Evolutionary conservation across 2,113 vertebrate genomes (phyloP).

Genomic region (Calonectris borealis): DNA sequence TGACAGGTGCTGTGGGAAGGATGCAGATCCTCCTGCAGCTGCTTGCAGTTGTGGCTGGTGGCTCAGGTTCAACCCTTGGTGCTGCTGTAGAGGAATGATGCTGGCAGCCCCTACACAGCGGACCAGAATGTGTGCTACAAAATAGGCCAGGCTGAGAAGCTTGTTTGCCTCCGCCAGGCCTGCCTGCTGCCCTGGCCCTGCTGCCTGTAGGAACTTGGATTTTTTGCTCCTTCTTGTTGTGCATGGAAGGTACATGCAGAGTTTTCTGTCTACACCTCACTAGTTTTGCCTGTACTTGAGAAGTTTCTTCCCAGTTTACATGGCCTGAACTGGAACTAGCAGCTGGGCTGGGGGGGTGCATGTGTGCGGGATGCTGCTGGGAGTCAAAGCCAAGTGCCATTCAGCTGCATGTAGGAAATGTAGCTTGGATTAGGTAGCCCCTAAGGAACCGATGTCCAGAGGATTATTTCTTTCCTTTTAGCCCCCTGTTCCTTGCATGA

Average conservation of each 20-base stretch:
- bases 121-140: not conserved
- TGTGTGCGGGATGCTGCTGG: not conserved
- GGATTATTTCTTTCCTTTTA: not conserved
- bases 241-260: not conserved
- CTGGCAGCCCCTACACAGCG: rapidly evolving
- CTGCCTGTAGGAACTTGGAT: not conserved
- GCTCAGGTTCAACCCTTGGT: not conserved
- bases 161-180: not conserved
- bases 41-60: not conserved
- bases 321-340: not conserved
- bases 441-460: not conserved
- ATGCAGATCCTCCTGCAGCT: not conserved
- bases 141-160: not conserved
- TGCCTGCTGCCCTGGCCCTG: not conserved
- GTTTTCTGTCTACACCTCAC: not conserved
- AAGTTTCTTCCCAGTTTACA: not conserved
- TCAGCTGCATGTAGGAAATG: not conserved
- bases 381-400: not conserved
- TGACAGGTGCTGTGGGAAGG: not conserved
- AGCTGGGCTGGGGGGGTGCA: not conserved
- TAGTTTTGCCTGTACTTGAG: not conserved
- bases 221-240: not conserved
- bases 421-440: not conserved
- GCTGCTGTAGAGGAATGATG: not conserved
- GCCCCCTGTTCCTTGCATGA: not conserved